These are phyloP conservation scores for Dichetophora obliterata DNA, from an alignment of 2,888 invertebrate species.

Conservation along the genomic window DNA sequence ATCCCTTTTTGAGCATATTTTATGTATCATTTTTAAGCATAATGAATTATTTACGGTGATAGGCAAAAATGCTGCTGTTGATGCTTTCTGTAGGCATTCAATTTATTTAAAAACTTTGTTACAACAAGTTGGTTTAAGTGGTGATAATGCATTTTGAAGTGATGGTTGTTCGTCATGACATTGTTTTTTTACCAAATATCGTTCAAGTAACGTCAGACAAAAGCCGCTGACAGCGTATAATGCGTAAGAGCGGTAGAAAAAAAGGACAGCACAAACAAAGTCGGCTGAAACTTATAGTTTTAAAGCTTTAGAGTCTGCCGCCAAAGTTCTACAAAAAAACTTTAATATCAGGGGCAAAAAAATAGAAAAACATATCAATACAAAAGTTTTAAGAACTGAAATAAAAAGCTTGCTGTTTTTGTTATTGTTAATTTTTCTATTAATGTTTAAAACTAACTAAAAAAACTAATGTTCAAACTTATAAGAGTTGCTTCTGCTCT, in stretches of 20 bases:
- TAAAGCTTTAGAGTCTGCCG: conserved; percentile 32
- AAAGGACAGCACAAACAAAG: background rate
- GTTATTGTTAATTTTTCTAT: conserved; percentile 46
- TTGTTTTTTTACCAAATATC: background rate
- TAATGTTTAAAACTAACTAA: conserved; percentile 49
- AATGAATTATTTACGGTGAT: conserved; percentile 46
- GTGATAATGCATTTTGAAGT: conserved; percentile 37
- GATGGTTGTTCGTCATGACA: background rate
- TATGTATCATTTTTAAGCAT: conserved; percentile 33
- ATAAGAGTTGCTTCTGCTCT: background rate
- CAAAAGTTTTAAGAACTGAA: conserved; percentile 10
- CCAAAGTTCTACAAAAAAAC: conserved; percentile 11
- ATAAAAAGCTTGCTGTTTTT: background rate
- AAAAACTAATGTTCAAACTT: conserved; percentile 45
- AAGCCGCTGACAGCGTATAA: conserved; percentile 5
- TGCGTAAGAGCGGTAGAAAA: conserved; percentile 6
- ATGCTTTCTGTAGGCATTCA: background rate
- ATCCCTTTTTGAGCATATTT: conserved; percentile 2
- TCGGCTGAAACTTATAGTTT: conserved; percentile 10
- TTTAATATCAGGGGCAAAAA: background rate
- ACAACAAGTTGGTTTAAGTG: conserved; percentile 33
- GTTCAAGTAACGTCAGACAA: background rate
- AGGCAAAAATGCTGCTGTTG: conserved; percentile 36
- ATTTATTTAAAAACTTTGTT: conserved; percentile 21
- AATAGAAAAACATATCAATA: background rate